Conservation (phyloP, 2,797 vertebrate genomes). For the Malurus leucopterus region DNA sequence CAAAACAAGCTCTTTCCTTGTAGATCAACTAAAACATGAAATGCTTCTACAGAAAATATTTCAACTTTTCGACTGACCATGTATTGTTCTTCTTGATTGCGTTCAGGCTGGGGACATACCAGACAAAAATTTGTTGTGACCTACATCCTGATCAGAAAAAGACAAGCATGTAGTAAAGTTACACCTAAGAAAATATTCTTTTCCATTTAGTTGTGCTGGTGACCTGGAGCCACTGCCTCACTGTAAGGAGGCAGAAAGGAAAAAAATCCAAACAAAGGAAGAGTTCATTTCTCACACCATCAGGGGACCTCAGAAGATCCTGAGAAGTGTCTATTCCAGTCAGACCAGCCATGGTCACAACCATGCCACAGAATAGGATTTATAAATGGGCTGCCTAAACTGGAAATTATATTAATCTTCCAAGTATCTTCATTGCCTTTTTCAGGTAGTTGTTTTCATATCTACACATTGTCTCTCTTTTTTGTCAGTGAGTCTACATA, state of each 20-base stretch:
- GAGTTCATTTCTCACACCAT: neutral
- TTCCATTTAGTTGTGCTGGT: neutral
- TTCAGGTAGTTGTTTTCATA: neutral
- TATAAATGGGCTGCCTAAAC: neutral
- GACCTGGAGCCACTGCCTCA: neutral
- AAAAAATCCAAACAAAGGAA: neutral
- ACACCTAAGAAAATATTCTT: neutral
- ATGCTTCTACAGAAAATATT: neutral
- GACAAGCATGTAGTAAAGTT: neutral
- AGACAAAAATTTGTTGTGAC: neutral
- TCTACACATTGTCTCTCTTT: neutral
- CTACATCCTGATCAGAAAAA: neutral
- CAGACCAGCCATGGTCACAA: neutral
- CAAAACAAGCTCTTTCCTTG: neutral
- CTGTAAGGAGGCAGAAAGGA: neutral
- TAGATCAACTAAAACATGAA: neutral
- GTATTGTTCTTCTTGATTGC: neutral
- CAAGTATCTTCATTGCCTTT: neutral
- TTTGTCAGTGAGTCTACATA: neutral
- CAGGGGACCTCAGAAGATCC: neutral
- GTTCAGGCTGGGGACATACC: neutral
- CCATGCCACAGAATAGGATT: neutral
- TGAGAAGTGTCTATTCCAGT: neutral
- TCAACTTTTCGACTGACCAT: neutral
- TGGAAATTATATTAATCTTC: neutral